Evolutionary conservation across 2,113 vertebrate species (phyloP).

Genomic region (Thunnus maccoyii): DNA sequence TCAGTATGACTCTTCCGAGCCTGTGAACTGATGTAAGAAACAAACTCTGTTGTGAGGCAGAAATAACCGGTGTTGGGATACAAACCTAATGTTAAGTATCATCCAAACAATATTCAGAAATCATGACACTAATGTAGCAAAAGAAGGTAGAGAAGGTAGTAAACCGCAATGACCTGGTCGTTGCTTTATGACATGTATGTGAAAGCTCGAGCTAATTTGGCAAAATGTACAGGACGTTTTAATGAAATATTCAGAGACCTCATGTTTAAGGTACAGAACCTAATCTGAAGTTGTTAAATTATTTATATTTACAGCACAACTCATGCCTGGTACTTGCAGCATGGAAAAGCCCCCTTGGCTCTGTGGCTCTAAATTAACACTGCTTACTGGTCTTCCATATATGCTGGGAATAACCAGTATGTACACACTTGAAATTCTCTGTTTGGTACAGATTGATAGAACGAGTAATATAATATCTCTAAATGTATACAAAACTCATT

Average conservation of each 20-base stretch:
- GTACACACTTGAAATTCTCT: background rate
- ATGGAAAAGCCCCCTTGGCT: conserved; percentile 35
- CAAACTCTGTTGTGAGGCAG: background rate
- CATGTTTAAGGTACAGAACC: conserved; percentile 91
- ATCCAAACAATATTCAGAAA: background rate
- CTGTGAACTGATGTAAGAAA: background rate
- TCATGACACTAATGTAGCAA: background rate
- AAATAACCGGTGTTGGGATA: background rate
- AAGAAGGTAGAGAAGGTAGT: conserved; percentile 28
- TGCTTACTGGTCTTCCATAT: background rate
- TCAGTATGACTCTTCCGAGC: background rate
- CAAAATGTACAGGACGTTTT: conserved; percentile 83
- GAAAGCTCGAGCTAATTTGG: conserved; percentile 82
- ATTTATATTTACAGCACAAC: conserved; percentile 88
- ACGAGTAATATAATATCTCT: background rate
- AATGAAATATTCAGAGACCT: conserved; percentile 96
- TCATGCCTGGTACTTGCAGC: conserved; percentile 48
- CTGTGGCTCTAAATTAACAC: conserved; percentile 37
- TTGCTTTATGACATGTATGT: conserved; percentile 70
- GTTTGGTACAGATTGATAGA: background rate
- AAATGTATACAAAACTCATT: background rate
- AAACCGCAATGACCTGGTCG: conserved; percentile 21
- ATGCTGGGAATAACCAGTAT: conserved; percentile 6
- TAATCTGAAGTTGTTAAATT: conserved; percentile 95
- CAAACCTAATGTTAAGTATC: background rate